Evolutionary conservation across 2,113 vertebrate genomes (phyloP).

Genomic region (Helogale parvula): DNA sequence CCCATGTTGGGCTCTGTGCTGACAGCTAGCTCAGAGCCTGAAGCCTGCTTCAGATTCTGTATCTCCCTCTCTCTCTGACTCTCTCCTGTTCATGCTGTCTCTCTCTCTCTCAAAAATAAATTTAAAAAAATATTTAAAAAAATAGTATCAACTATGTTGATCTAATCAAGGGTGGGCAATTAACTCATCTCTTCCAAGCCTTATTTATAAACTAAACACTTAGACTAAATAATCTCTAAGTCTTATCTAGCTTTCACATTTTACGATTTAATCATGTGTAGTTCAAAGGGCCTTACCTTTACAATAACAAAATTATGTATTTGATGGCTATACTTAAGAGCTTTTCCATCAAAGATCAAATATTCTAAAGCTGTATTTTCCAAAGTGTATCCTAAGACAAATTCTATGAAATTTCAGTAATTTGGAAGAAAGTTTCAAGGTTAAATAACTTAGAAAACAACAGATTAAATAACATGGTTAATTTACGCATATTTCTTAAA

Average conservation of each 20-base stretch:
- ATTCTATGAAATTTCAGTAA: constrained; percentile 12
- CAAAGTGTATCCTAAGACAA: not conserved
- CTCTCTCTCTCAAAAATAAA: too few species aligned
- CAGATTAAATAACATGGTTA: constrained; percentile 8
- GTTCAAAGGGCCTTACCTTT: not conserved
- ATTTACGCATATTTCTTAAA: not conserved
- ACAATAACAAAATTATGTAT: not conserved
- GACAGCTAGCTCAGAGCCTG: too few species aligned
- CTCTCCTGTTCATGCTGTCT: too few species aligned
- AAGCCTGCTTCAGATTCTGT: too few species aligned
- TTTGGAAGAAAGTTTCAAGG: not conserved
- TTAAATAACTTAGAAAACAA: constrained; percentile 39
- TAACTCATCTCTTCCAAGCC: not conserved
- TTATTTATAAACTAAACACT: constrained; percentile 27
- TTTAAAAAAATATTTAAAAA: too few species aligned
- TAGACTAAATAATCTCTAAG: not conserved
- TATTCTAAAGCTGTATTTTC: constrained; percentile 29
- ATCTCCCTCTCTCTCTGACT: too few species aligned
- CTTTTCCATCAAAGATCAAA: not conserved
- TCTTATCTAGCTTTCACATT: not conserved
- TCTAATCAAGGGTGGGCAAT: not conserved
- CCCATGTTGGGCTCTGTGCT: too few species aligned
- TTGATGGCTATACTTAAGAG: not conserved
- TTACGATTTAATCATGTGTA: not conserved
- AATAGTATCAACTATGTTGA: not conserved